Conservation (phyloP, 1,140 invertebrate genomes). For the Elymnias hypermnestra region DNA sequence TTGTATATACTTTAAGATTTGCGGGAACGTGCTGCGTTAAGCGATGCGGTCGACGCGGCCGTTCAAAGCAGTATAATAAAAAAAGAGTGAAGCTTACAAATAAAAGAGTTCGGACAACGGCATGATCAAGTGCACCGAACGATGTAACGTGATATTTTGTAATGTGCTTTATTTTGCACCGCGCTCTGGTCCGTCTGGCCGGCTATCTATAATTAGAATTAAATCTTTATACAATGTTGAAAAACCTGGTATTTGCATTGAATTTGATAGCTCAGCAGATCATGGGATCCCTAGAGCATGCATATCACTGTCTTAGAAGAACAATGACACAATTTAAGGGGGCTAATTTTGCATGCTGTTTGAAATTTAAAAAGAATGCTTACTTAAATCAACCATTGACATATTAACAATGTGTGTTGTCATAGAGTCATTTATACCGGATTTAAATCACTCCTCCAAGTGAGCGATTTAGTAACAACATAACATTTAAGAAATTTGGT, state of each 20-base stretch:
- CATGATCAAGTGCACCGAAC: slow-evolving; percentile 65
- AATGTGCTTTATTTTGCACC: slow-evolving; percentile 47
- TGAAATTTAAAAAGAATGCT: too few species aligned
- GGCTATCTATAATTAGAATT: slow-evolving; percentile 42
- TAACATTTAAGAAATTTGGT: too few species aligned
- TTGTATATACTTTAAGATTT: slow-evolving; percentile 17
- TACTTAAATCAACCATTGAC: too few species aligned
- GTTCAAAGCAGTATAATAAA: slow-evolving; percentile 51
- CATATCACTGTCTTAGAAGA: too few species aligned
- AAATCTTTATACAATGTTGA: slow-evolving; percentile 10
- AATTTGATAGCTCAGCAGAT: too few species aligned
- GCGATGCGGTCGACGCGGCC: slow-evolving; percentile 48
- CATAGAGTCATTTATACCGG: too few species aligned
- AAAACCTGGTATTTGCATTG: slow-evolving; percentile 4
- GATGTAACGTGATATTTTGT: slow-evolving; percentile 65
- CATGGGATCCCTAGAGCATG: too few species aligned
- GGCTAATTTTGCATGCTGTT: too few species aligned
- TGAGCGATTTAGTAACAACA: too few species aligned
- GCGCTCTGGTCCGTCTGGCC: slow-evolving; percentile 19
- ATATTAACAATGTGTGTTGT: too few species aligned
- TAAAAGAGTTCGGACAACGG: slow-evolving; percentile 60
- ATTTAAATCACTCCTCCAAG: too few species aligned
- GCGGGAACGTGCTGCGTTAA: slow-evolving; percentile 41
- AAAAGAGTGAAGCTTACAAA: slow-evolving; percentile 46
- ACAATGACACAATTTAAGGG: too few species aligned